A percentile compares a stretch with the other conserved stretches of the same genome.
These are phyloP conservation scores for Trichopria drosophilae DNA, from an alignment of 2,888 invertebrate genomes.

Conservation along the genomic window DNA sequence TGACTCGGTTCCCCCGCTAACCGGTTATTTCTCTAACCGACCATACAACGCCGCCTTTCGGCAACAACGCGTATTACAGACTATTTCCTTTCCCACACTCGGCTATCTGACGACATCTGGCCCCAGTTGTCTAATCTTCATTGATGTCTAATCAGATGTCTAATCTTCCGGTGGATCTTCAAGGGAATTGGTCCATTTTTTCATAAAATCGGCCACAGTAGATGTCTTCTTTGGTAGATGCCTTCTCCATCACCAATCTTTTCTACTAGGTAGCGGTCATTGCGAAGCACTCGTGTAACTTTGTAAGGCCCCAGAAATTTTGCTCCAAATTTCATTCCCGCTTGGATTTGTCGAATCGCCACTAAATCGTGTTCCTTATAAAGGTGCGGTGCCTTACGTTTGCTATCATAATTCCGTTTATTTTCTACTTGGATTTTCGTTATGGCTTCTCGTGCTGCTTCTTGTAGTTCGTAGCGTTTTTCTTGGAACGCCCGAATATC, in stretches of 20 bases:
- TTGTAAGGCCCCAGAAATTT: conserved; percentile 2
- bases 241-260: neutral
- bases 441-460: no score
- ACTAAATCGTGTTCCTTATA: neutral
- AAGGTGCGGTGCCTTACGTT: neutral
- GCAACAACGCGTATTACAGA: no score
- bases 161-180: no score
- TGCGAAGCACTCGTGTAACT: neutral
- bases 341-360: neutral
- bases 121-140: no score
- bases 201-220: neutral
- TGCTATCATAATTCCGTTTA: neutral
- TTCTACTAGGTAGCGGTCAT: neutral
- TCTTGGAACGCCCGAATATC: conserved; percentile 44
- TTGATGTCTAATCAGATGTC: no score
- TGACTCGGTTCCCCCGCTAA: no score
- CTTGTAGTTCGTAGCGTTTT: conserved; percentile 41
- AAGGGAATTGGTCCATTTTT: neutral
- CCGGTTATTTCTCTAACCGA: no score
- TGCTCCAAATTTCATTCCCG: neutral
- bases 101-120: no score
- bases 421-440: neutral
- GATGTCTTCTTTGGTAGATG: neutral
- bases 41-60: no score
- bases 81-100: no score